Evolutionary conservation across 2,797 vertebrate genomes (phyloP).

Genomic region (Scomberomorus guttatus): DNA sequence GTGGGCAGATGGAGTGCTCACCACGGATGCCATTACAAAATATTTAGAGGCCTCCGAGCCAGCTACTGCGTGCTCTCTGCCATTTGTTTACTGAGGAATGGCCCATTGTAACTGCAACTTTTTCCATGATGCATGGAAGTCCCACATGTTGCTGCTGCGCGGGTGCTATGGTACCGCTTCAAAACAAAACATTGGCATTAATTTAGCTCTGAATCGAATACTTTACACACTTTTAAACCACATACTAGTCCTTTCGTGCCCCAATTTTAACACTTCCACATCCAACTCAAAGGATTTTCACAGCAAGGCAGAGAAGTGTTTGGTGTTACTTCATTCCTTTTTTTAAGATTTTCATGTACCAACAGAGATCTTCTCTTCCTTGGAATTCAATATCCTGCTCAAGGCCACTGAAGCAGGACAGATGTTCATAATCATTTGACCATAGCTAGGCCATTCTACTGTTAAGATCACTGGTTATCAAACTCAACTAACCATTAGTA

Average conservation of each 20-base stretch:
- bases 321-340: neutral
- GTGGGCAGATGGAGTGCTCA: conserved; percentile 76
- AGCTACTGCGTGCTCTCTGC: conserved; percentile 52
- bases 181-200: conserved; percentile 31
- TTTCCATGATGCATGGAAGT: conserved; percentile 36
- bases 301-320: neutral
- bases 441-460: neutral
- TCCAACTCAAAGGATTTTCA: conserved; percentile 4
- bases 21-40: conserved; percentile 60
- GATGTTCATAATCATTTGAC: conserved; percentile 2
- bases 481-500: neutral
- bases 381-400: conserved; percentile 14
- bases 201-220: conserved; percentile 12
- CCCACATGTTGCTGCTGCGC: conserved; percentile 6
- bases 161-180: conserved; percentile 6
- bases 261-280: conserved; percentile 21
- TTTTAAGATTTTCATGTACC: neutral
- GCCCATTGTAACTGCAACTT: conserved; percentile 30
- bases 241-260: conserved; percentile 6
- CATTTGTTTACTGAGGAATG: conserved; percentile 42
- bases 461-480: neutral
- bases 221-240: conserved; percentile 1
- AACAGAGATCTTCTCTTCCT: neutral
- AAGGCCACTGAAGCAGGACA: neutral
- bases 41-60: conserved; percentile 55